Evolutionary conservation across 2,113 vertebrate genomes (phyloP).

Genomic region (Triplophysa tibetana): DNA sequence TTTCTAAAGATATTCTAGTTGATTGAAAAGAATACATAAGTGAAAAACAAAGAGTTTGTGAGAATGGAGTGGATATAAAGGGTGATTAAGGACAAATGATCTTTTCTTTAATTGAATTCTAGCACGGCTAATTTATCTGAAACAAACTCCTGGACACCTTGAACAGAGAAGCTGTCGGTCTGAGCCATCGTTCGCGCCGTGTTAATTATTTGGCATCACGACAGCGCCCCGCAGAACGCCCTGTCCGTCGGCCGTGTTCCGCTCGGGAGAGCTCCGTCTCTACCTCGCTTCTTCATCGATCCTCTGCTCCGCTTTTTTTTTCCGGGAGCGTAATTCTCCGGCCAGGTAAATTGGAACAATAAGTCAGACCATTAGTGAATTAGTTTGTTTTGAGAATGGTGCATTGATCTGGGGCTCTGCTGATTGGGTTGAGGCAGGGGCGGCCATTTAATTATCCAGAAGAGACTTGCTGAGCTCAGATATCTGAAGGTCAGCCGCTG

Average conservation of each 20-base stretch:
- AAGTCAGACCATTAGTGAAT: constrained; percentile 80
- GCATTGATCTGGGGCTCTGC: constrained; percentile 71
- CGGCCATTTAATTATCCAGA: constrained; percentile 75
- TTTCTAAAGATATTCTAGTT: no score
- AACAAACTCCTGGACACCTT: constrained; percentile 41
- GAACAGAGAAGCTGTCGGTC: constrained; percentile 44
- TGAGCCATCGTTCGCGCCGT: constrained; percentile 54
- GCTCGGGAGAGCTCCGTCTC: neutral
- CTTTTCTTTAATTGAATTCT: constrained; percentile 60
- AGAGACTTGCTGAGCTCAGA: constrained; percentile 67
- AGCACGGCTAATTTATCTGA: constrained; percentile 55
- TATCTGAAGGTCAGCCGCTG: constrained; percentile 74
- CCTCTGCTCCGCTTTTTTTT: constrained; percentile 24
- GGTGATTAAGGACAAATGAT: constrained; percentile 39
- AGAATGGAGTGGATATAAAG: neutral
- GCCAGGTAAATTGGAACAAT: constrained; percentile 75
- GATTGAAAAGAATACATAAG: no score
- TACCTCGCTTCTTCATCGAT: constrained; percentile 13
- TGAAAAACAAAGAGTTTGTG: neutral
- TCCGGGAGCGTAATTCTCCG: constrained; percentile 71
- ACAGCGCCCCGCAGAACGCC: constrained; percentile 42
- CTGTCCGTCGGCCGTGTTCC: neutral
- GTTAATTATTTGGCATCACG: constrained; percentile 73
- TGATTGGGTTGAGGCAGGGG: constrained; percentile 72
- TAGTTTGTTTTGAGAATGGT: constrained; percentile 76